phyloP scores from a whole-genome alignment of 2,888 invertebrate species.

The Himalopsyche kuldschensis region DNA sequence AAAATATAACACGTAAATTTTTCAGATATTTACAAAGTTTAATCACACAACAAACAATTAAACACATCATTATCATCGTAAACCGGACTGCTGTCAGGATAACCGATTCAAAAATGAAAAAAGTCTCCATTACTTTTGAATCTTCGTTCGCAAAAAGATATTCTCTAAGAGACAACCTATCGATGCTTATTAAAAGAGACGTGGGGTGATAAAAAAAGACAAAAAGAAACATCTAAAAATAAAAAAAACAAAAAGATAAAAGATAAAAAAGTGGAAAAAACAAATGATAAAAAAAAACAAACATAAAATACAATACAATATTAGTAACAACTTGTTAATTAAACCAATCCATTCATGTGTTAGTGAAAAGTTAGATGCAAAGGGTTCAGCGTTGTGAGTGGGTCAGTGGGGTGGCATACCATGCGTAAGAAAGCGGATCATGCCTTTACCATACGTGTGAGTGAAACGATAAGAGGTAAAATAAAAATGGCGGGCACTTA shows the following conservation, averaged over 20 bases:
- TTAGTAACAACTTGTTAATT: neutral
- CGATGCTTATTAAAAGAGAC: neutral
- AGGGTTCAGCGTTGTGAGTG: neutral
- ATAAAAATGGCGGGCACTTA: slow-evolving; percentile 62
- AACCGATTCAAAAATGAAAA: neutral
- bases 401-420: neutral
- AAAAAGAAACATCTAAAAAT: neutral
- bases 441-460: neutral
- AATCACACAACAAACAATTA: neutral
- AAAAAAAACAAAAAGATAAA: too few relatives aligned
- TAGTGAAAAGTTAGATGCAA: neutral
- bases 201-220: neutral
- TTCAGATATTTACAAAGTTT: neutral
- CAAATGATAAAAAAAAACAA: neutral
- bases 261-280: neutral
- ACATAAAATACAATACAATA: neutral
- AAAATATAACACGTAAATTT: slow-evolving; percentile 11
- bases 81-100: slow-evolving; percentile 36
- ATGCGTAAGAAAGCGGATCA: neutral
- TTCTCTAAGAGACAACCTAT: neutral
- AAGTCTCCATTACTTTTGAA: slow-evolving; percentile 39
- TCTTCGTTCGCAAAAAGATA: neutral
- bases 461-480: neutral
- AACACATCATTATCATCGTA: neutral
- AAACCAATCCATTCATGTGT: neutral